Conservation (phyloP, 2,888 invertebrate species). For the Drosophila subsilvestris region DNA sequence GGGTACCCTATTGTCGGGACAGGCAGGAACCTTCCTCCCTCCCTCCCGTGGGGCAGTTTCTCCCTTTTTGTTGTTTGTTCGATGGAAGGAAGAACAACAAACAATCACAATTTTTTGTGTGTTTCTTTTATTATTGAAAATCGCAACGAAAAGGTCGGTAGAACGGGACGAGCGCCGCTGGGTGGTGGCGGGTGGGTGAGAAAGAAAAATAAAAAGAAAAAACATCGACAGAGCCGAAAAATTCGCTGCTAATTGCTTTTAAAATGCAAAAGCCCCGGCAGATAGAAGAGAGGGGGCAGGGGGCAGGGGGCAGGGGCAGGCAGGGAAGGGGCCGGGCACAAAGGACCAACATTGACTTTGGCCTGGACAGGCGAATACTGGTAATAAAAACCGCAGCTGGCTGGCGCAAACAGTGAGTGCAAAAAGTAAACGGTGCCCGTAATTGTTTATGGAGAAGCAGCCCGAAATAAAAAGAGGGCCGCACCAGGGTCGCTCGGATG, state of each 20-base stretch:
- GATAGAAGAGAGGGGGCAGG: slow-evolving; percentile 2
- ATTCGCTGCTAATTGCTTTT: slow-evolving; percentile 78
- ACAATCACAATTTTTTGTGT: slow-evolving; percentile 40
- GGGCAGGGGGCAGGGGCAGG: no score
- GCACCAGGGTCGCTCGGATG: slow-evolving; percentile 8
- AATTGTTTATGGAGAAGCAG: slow-evolving; percentile 73
- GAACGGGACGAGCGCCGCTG: neutral
- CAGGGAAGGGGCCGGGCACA: slow-evolving; percentile 8
- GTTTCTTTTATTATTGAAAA: slow-evolving; percentile 73
- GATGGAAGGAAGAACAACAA: slow-evolving; percentile 33
- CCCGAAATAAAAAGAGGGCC: slow-evolving; percentile 36
- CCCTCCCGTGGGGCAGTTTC: slow-evolving; percentile 20
- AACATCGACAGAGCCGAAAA: slow-evolving; percentile 60
- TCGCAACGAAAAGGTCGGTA: slow-evolving; percentile 35
- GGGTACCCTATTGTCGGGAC: slow-evolving; percentile 29
- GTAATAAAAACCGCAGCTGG: slow-evolving; percentile 68
- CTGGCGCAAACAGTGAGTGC: slow-evolving; percentile 46
- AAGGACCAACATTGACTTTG: slow-evolving; percentile 74
- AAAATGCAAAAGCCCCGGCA: slow-evolving; percentile 71
- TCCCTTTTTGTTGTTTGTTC: slow-evolving; percentile 10
- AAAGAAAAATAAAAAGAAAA: slow-evolving; percentile 45
- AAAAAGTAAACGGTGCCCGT: slow-evolving; percentile 56
- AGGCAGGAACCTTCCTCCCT: neutral
- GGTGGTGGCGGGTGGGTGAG: neutral
- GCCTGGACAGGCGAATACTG: slow-evolving; percentile 56